Evolutionary conservation across 1,140 invertebrate species (phyloP).

Genomic region (Euborellia annulipes): DNA sequence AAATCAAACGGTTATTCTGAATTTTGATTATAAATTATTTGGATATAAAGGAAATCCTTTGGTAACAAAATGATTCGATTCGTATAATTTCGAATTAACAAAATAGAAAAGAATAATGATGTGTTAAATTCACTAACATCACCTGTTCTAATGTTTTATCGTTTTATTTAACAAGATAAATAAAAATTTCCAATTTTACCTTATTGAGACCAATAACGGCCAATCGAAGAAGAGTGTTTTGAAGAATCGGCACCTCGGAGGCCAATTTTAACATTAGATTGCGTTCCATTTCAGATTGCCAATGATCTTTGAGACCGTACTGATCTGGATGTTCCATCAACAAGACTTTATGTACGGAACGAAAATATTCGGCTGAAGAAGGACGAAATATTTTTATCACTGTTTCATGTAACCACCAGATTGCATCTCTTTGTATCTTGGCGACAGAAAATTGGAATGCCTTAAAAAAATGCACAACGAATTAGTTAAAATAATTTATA

Average conservation of each 20-base stretch:
- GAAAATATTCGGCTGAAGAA: constrained; percentile 52
- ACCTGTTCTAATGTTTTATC: no score
- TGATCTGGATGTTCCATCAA: constrained; percentile 71
- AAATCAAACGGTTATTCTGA: no score
- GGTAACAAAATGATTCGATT: background rate
- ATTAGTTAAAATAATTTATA: no score
- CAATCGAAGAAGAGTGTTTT: constrained; percentile 66
- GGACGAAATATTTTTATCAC: constrained; percentile 61
- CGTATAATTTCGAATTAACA: background rate
- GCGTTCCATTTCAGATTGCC: constrained; percentile 80
- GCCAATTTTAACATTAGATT: constrained; percentile 61
- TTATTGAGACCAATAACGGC: constrained; percentile 71
- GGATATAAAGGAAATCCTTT: no score
- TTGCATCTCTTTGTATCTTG: constrained; percentile 61
- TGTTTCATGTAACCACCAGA: constrained; percentile 71
- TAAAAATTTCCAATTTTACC: constrained; percentile 28
- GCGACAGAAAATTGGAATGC: constrained; percentile 43
- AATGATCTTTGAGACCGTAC: constrained; percentile 65
- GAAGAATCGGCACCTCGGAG: constrained; percentile 71
- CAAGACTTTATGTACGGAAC: constrained; percentile 71
- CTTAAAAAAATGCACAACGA: background rate
- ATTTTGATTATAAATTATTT: no score
- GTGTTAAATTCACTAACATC: constrained; percentile 1
- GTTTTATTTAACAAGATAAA: constrained; percentile 2
- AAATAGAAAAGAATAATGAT: constrained; percentile 1